phyloP scores from a whole-genome alignment of 1,140 invertebrate genomes.

The Ctenoplectra terminalis region DNA sequence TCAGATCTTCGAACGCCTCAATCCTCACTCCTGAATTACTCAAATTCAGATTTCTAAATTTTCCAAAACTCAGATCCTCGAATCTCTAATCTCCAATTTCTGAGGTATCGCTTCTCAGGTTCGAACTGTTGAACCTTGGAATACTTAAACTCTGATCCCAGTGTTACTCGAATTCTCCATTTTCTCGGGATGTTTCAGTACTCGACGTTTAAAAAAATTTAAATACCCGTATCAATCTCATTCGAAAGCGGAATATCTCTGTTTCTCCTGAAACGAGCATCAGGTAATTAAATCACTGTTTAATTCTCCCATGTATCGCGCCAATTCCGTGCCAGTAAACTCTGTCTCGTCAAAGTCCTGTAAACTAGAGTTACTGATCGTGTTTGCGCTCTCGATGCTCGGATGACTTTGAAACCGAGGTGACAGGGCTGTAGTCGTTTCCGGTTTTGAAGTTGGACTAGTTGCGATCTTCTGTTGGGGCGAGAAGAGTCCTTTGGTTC shows the following conservation, averaged over 20 bases:
- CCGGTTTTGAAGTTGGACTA: slow-evolving; percentile 34
- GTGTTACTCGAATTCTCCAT: too few relatives aligned
- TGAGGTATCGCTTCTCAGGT: too few relatives aligned
- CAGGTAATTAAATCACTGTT: slow-evolving; percentile 81
- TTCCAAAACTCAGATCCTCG: too few relatives aligned
- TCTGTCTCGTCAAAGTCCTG: slow-evolving; percentile 88
- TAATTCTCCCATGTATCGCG: slow-evolving; percentile 86
- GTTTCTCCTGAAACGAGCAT: slow-evolving; percentile 27
- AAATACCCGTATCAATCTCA: not conserved
- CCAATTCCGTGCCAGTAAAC: slow-evolving; percentile 86
- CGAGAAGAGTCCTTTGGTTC: slow-evolving; percentile 67
- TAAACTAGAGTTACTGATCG: slow-evolving; percentile 89
- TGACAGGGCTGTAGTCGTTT: slow-evolving; percentile 18
- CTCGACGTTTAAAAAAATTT: too few relatives aligned
- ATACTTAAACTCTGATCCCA: too few relatives aligned
- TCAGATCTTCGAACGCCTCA: too few relatives aligned
- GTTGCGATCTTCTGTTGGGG: slow-evolving; percentile 54
- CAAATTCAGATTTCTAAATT: too few relatives aligned
- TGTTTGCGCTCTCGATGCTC: slow-evolving; percentile 80
- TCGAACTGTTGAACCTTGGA: too few relatives aligned
- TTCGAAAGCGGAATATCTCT: not conserved
- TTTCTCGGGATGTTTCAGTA: too few relatives aligned
- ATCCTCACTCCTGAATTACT: too few relatives aligned
- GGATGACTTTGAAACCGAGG: slow-evolving; percentile 70
- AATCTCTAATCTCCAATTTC: too few relatives aligned